A percentile compares a stretch with the other conserved stretches of the same genome.
Evolutionary conservation across 2,113 vertebrate genomes (phyloP).

Genomic region (Triplophysa rosa): DNA sequence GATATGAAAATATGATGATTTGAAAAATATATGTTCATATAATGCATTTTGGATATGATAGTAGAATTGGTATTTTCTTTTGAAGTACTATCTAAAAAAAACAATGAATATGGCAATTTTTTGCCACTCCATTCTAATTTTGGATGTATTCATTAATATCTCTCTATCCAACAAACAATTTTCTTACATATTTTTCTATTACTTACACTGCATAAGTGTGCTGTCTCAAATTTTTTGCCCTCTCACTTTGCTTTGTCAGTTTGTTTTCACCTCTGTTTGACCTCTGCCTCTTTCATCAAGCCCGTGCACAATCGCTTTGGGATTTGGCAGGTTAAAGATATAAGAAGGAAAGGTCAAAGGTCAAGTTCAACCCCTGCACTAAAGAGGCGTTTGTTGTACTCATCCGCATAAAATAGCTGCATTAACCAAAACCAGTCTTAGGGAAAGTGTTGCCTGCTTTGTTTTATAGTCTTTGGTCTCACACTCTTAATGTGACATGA

Average conservation of each 20-base stretch:
- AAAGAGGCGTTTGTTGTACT: slow-evolving; percentile 37
- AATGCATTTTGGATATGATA: no score
- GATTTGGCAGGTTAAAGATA: not conserved
- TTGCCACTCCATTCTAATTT: no score
- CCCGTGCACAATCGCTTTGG: not conserved
- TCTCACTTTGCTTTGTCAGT: not conserved
- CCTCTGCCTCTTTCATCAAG: not conserved
- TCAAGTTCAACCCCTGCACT: slow-evolving; percentile 40
- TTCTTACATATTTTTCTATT: no score
- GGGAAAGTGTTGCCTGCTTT: slow-evolving; percentile 12
- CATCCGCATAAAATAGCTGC: slow-evolving; percentile 30
- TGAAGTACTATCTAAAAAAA: no score
- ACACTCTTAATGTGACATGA: not conserved
- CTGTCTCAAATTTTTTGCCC: not conserved
- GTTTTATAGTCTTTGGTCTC: slow-evolving; percentile 9
- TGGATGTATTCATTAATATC: no score
- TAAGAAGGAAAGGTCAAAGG: not conserved
- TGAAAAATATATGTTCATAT: no score
- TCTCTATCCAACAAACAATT: no score
- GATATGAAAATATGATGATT: no score
- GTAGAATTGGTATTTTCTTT: no score
- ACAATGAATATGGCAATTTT: no score
- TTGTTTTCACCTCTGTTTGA: not conserved
- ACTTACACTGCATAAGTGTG: not conserved
- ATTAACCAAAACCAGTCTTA: slow-evolving; percentile 29